Evolutionary conservation across 2,113 vertebrate species (phyloP), one percentile per base, ranked within the genome.

Genomic region (Bufo gargarizans): DNA sequence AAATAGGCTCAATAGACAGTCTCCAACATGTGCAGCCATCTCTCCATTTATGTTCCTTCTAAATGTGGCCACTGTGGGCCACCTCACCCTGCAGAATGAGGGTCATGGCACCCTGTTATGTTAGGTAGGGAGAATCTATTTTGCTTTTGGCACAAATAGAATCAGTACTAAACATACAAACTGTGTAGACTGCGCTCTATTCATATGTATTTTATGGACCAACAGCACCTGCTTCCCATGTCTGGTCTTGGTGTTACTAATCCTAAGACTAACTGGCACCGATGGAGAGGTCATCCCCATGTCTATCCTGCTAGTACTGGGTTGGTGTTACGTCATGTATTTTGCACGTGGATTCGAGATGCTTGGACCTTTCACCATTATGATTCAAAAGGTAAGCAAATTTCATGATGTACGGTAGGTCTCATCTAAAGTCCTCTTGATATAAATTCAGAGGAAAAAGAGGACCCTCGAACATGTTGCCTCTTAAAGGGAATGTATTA

Each of bases 281-380:
- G 83, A 92, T 0, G 96, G 96, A 11, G 97, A 99, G 90, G 93
- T 93, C 6, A 95, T 95, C 47, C 94, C 98, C 53, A 98, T 99
- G 97, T 96, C 98, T 0, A 91, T 97, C 5, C 96, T 96, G 87
- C 92, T 99, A 86, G 96, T 99, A n/a, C 93, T 99, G 47, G 97
- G 97, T 67, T 99, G 98, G 98, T 97, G 96, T 92, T 99, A 97
- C 0, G 94, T 99, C 89, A 96, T 98, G 96, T 99, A 98, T 93
- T 99, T 99, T 0, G 97, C 97, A 56, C 93, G 97, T 85, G 98
- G 98, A 65, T 99, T 99, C 91, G 96, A 99, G 93, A 97, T 98
- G 94, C 93, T 96, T 0, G 96, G 96, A 6, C 96, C 95, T 0
- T 96, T 95, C 13, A 93, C 95, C 90, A 96, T 96, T 90, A 95